Percentiles rank a stretch among this genome's conserved stretches.
phyloP scores from a whole-genome alignment of 2,797 vertebrate genomes.

The Tamandua tetradactyla region DNA sequence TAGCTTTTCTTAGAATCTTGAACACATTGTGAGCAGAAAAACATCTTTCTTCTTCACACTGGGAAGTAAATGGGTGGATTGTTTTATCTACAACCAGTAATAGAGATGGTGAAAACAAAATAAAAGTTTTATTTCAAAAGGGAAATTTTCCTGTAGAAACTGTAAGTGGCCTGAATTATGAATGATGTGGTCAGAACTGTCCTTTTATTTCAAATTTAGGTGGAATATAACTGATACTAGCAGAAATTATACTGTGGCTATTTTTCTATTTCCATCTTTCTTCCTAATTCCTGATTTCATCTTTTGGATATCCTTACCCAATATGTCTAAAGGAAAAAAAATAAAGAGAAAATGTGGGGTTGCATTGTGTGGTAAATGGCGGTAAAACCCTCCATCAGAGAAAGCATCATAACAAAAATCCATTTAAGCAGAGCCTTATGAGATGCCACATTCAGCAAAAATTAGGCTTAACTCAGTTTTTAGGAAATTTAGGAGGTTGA shows the following conservation, averaged over 20 bases:
- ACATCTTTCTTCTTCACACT: conserved; percentile 90
- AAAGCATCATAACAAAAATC: background rate
- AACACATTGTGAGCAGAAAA: conserved; percentile 92
- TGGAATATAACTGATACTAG: background rate
- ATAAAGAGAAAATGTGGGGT: background rate
- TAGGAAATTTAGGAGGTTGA: background rate
- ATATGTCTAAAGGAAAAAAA: background rate
- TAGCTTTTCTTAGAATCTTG: conserved; percentile 89
- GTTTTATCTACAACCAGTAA: conserved; percentile 91
- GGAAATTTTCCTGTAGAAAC: background rate
- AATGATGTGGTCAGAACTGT: background rate
- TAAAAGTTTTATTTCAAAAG: background rate
- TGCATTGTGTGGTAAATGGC: background rate
- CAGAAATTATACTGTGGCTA: background rate
- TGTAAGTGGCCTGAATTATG: background rate
- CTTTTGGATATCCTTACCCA: background rate
- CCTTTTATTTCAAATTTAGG: conserved; percentile 34
- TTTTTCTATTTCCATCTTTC: background rate
- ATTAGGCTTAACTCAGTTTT: background rate
- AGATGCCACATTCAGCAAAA: background rate
- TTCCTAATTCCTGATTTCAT: background rate
- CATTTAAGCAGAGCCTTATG: background rate
- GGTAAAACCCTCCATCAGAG: background rate
- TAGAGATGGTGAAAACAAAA: conserved; percentile 18
- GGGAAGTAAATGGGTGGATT: conserved; percentile 91